A percentile compares a stretch with the other conserved stretches of the same genome.
These are phyloP conservation scores for Diaprepes abbreviatus DNA, from an alignment of 2,888 invertebrate species.

Conservation along the genomic window DNA sequence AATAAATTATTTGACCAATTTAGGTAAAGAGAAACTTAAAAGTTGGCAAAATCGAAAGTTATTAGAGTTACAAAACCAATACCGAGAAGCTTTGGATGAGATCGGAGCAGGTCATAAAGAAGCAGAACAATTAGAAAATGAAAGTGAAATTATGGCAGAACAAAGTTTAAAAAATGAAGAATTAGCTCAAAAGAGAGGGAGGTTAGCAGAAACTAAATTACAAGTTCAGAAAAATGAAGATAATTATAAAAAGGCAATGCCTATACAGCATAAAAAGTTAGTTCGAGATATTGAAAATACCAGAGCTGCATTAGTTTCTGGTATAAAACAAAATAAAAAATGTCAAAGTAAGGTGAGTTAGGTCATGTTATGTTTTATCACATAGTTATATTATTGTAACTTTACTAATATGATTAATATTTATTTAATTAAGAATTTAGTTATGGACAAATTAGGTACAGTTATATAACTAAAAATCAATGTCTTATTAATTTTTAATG, in stretches of 20 bases:
- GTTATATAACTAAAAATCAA: too few relatives aligned
- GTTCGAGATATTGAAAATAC: conserved; percentile 68
- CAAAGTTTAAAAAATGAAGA: conserved; percentile 49
- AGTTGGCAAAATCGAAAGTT: conserved; percentile 70
- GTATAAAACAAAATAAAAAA: conserved; percentile 30
- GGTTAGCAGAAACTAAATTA: conserved; percentile 52
- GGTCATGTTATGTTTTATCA: too few relatives aligned
- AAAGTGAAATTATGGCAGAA: conserved; percentile 55
- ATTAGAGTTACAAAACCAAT: conserved; percentile 69
- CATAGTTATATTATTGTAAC: too few relatives aligned
- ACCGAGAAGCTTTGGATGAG: conserved; percentile 69
- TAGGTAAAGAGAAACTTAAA: conserved; percentile 67
- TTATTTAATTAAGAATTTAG: too few relatives aligned
- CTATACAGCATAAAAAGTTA: conserved; percentile 59
- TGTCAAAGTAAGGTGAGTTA: conserved; percentile 17
- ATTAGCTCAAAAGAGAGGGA: conserved; percentile 66
- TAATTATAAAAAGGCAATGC: conserved; percentile 56
- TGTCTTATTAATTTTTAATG: too few relatives aligned
- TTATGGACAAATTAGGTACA: too few relatives aligned
- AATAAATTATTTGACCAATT: too few relatives aligned
- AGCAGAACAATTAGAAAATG: conserved; percentile 66
- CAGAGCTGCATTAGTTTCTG: conserved; percentile 63
- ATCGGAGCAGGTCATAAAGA: conserved; percentile 70
- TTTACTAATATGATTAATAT: too few relatives aligned
- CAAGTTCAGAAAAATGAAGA: conserved; percentile 55